A percentile compares a stretch with the other conserved stretches of the same genome.
Evolutionary conservation across 2,888 invertebrate species (phyloP).

Genomic region (Drosophila buzzatii): DNA sequence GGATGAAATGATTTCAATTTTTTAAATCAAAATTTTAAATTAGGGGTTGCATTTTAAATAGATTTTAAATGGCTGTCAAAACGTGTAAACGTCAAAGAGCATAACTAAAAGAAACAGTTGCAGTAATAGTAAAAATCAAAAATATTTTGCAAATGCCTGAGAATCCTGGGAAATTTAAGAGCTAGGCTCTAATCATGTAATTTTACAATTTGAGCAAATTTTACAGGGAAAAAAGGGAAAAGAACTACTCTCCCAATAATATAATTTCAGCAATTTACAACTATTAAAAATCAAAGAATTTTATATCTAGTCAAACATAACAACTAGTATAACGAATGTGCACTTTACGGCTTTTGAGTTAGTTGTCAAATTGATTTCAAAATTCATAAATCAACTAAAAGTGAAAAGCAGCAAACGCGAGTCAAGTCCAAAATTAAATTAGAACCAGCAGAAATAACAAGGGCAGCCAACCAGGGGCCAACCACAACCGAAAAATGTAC

Average conservation of each 20-base stretch:
- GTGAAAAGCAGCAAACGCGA: constrained; percentile 43
- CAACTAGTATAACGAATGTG: constrained; percentile 9
- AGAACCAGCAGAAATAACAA: constrained; percentile 51
- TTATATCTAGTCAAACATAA: not conserved
- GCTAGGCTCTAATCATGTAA: too few relatives aligned
- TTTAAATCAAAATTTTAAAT: constrained; percentile 9
- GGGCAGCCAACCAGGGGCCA: constrained; percentile 32
- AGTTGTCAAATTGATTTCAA: constrained; percentile 75
- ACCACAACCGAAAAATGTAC: constrained; percentile 59
- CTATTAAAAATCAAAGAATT: not conserved
- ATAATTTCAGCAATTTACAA: not conserved
- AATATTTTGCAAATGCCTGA: too few relatives aligned
- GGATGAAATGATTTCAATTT: constrained; percentile 1
- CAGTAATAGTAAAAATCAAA: not conserved
- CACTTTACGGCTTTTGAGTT: constrained; percentile 14
- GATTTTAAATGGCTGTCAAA: constrained; percentile 67
- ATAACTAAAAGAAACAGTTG: constrained; percentile 42
- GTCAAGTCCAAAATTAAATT: constrained; percentile 69
- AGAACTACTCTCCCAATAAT: not conserved
- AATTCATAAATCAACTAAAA: constrained; percentile 75
- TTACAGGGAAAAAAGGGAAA: not conserved
- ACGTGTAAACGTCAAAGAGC: constrained; percentile 46
- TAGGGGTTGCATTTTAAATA: constrained; percentile 32
- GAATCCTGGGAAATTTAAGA: too few relatives aligned
- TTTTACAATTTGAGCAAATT: too few relatives aligned